These are phyloP conservation scores for Melolontha melolontha DNA, from an alignment of 2,888 invertebrate genomes.

Conservation along the genomic window DNA sequence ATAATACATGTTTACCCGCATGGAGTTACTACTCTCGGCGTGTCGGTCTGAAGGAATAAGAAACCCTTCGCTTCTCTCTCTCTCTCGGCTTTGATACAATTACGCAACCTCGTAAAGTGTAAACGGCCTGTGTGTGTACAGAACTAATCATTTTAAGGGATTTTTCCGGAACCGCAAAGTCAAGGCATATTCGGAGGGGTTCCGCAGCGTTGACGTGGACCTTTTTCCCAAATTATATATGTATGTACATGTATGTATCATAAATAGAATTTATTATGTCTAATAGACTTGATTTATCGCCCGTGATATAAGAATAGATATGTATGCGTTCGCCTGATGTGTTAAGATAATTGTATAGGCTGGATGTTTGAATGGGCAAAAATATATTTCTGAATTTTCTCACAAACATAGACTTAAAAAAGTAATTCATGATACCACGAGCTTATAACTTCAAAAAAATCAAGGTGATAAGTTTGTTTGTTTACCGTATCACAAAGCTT, in stretches of 20 bases:
- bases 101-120: constrained; percentile 42
- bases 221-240: constrained; percentile 7
- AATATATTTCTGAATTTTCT: too few species aligned
- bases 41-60: background rate
- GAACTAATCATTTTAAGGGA: constrained; percentile 50
- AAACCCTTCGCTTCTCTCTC: background rate
- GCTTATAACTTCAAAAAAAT: too few species aligned
- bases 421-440: too few species aligned
- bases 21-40: background rate
- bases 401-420: too few species aligned
- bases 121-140: constrained; percentile 42
- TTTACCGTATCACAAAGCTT: too few species aligned
- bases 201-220: background rate
- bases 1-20: background rate
- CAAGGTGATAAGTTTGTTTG: too few species aligned
- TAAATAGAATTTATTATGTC: constrained; percentile 51
- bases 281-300: constrained; percentile 48
- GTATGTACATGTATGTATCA: constrained; percentile 42
- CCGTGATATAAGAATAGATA: constrained; percentile 1
- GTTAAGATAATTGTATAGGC: constrained; percentile 14
- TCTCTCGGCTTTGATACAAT: constrained; percentile 46
- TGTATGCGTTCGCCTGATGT: constrained; percentile 1
- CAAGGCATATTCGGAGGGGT: constrained; percentile 33
- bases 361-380: too few species aligned
- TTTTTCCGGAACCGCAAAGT: constrained; percentile 34